phyloP scores from a whole-genome alignment of 2,113 vertebrate genomes.

The Nanorana parkeri region DNA sequence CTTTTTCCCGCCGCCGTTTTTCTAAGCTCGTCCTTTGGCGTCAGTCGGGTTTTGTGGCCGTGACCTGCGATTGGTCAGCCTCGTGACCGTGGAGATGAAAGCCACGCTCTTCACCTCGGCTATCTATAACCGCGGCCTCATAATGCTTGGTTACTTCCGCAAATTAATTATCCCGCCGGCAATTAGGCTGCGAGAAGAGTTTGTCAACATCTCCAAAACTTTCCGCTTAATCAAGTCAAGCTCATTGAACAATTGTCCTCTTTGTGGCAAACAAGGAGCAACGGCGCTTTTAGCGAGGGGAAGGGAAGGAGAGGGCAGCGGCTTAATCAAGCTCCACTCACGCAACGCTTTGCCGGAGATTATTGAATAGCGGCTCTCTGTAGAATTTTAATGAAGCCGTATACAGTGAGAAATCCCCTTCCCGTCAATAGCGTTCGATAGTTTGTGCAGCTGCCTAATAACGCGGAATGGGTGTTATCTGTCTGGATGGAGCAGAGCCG shows the following conservation, averaged over 20 bases:
- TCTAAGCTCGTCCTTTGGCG: too few relatives aligned
- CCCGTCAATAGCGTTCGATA: constrained; percentile 87
- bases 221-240: constrained; percentile 79
- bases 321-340: constrained; percentile 83
- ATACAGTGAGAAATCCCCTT: constrained; percentile 78
- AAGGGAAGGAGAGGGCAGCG: constrained; percentile 82
- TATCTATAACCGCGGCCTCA: not conserved
- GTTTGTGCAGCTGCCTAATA: constrained; percentile 87
- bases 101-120: not conserved
- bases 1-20: too few relatives aligned
- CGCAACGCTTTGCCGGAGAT: constrained; percentile 81
- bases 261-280: constrained; percentile 81
- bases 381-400: constrained; percentile 90
- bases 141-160: not conserved
- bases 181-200: constrained; percentile 73
- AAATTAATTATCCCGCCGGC: constrained; percentile 58
- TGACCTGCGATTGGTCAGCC: too few relatives aligned
- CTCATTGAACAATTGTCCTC: constrained; percentile 82
- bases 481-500: constrained; percentile 55
- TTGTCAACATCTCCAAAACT: constrained; percentile 74
- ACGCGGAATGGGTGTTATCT: constrained; percentile 81
- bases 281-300: constrained; percentile 79
- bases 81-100: too few relatives aligned
- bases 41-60: too few relatives aligned
- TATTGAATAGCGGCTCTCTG: constrained; percentile 89